Conservation (phyloP, 2,797 vertebrate species). For the Phrynocephalus guinanensis region DNA sequence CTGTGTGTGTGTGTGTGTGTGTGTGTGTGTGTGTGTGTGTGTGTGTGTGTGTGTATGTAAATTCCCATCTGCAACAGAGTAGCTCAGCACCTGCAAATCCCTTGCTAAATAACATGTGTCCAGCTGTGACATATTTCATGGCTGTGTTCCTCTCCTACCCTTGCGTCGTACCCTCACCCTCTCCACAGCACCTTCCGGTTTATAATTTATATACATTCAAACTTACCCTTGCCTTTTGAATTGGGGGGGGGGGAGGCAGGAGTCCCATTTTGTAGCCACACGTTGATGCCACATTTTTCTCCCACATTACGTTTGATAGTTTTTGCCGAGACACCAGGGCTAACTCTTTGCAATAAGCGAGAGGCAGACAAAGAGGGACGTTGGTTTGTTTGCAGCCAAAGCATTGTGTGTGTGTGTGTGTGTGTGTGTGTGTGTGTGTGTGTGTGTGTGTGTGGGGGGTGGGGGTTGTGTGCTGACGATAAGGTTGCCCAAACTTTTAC, state of each 20-base stretch:
- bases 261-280: slow-evolving; percentile 76
- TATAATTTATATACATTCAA: slow-evolving; percentile 87
- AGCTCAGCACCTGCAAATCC: slow-evolving; percentile 29
- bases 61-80: slow-evolving; percentile 63
- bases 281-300: slow-evolving; percentile 76
- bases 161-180: background rate
- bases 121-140: slow-evolving; percentile 63
- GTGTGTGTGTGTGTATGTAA: slow-evolving; percentile 13
- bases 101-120: slow-evolving; percentile 53
- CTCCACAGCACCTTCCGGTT: slow-evolving; percentile 23
- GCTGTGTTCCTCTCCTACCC: slow-evolving; percentile 49
- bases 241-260: slow-evolving; percentile 57
- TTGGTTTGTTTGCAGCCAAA: slow-evolving; percentile 72
- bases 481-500: slow-evolving; percentile 74
- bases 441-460: too few species aligned
- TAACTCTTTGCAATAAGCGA: slow-evolving; percentile 74
- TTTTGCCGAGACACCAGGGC: slow-evolving; percentile 76
- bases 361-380: slow-evolving; percentile 72
- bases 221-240: slow-evolving; percentile 68
- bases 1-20: background rate
- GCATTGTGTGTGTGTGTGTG: slow-evolving; percentile 32
- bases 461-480: slow-evolving; percentile 49
- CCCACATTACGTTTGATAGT: slow-evolving; percentile 79
- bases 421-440: too few species aligned
- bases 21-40: background rate